Evolutionary conservation across 23 tunicate genomes (phyloP).

Genomic region (Corella eumyota): DNA sequence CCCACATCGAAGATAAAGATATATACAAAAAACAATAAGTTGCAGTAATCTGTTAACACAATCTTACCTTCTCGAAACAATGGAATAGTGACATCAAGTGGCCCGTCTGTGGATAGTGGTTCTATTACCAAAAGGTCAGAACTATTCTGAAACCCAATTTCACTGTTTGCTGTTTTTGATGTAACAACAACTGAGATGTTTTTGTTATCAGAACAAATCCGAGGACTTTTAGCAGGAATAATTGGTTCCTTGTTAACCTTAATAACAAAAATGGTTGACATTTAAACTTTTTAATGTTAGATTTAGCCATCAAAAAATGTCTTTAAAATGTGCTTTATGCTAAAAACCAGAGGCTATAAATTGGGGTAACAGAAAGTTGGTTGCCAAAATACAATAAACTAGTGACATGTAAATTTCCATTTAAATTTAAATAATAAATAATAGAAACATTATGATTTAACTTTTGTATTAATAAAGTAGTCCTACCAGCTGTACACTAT

Average conservation of each 20-base stretch:
- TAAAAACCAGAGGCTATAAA: no score
- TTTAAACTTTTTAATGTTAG: neutral
- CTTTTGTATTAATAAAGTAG: no score
- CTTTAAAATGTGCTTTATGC: no score
- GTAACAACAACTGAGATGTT: conserved; percentile 13
- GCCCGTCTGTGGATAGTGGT: conserved; percentile 25
- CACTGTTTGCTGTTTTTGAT: conserved; percentile 55
- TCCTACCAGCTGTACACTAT: conserved; percentile 34
- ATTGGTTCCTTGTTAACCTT: conserved; percentile 23
- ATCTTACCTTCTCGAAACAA: conserved; percentile 53
- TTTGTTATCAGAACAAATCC: conserved; percentile 2
- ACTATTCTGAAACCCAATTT: conserved; percentile 41
- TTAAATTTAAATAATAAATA: no score
- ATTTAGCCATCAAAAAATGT: no score
- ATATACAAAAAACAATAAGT: no score
- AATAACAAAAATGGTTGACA: neutral
- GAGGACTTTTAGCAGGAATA: conserved; percentile 45
- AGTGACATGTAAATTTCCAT: no score
- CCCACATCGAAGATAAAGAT: no score
- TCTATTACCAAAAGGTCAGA: conserved; percentile 21
- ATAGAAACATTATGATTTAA: no score
- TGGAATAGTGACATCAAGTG: conserved; percentile 20
- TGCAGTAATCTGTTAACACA: neutral
- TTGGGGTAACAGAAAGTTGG: no score
- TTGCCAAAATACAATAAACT: no score